phyloP scores from a whole-genome alignment of 1,140 invertebrate genomes.

The Agrilus planipennis region DNA sequence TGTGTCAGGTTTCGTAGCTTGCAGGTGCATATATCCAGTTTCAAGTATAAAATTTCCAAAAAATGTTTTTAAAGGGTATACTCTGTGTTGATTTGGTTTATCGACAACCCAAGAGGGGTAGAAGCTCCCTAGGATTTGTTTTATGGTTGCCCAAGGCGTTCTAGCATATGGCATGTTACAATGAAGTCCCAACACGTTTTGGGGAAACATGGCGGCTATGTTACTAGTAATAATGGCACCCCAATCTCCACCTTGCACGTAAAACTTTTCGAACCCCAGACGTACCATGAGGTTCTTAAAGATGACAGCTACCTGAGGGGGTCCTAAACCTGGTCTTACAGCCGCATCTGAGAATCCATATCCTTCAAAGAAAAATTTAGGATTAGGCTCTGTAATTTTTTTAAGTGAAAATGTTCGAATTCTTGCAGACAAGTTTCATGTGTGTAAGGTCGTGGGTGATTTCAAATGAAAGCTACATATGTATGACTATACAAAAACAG shows the following conservation, averaged over 20 bases:
- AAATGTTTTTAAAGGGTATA: conserved; percentile 23
- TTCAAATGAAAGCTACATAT: no score
- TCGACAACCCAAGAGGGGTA: conserved; percentile 45
- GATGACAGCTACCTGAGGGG: conserved; percentile 53
- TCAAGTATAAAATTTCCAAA: conserved; percentile 48
- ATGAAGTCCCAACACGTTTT: conserved; percentile 54
- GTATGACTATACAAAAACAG: no score
- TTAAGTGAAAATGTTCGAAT: no score
- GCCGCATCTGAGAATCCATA: conserved; percentile 63
- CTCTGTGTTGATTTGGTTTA: conserved; percentile 33
- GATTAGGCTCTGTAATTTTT: no score
- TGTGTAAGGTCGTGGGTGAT: no score
- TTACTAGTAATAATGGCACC: conserved; percentile 45
- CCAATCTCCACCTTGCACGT: conserved; percentile 79
- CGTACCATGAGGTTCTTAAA: conserved; percentile 73
- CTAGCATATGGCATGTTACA: conserved; percentile 45
- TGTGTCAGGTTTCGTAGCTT: conserved; percentile 86
- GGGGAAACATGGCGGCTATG: conserved; percentile 54
- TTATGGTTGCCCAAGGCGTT: conserved; percentile 31
- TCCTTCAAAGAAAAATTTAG: no score
- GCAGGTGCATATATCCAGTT: conserved; percentile 73
- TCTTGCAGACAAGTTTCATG: no score
- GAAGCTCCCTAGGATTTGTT: conserved; percentile 39
- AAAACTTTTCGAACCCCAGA: conserved; percentile 62
- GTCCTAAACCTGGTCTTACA: conserved; percentile 46